Conservation (phyloP, 1,140 invertebrate species). For the Berghia stephanieae region DNA sequence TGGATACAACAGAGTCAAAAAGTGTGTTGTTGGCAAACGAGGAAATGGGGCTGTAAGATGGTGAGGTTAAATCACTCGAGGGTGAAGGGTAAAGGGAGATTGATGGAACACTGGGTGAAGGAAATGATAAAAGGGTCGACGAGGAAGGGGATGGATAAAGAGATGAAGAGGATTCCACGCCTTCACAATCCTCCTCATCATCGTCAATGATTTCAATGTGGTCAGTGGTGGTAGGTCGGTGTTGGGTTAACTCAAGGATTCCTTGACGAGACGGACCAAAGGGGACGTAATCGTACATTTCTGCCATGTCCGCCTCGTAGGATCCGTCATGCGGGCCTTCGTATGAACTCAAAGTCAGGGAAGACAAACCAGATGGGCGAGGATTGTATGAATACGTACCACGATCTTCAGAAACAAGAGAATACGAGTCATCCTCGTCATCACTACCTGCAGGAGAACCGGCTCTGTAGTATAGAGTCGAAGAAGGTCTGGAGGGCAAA, state of each 20-base stretch:
- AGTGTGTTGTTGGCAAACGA: too few species aligned
- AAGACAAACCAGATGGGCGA: not conserved
- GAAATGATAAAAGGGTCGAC: not conserved
- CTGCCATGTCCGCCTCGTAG: constrained; percentile 31
- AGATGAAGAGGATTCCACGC: too few species aligned
- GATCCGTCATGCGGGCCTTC: constrained; percentile 27
- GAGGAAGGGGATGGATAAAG: not conserved
- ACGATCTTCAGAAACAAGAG: not conserved
- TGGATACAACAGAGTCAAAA: constrained; percentile 14
- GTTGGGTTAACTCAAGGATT: constrained; percentile 26
- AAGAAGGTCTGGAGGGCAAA: not conserved
- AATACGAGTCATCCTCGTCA: constrained; percentile 13
- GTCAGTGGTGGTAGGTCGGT: not conserved
- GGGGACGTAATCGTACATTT: constrained; percentile 32
- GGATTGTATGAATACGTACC: constrained; percentile 23
- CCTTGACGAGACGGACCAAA: constrained; percentile 25
- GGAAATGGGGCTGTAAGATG: too few species aligned
- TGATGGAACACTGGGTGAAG: not conserved
- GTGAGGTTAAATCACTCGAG: not conserved
- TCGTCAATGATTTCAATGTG: too few species aligned
- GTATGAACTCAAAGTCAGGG: constrained; percentile 23
- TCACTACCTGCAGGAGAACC: not conserved
- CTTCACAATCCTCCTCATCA: too few species aligned
- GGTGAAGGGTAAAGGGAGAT: not conserved
- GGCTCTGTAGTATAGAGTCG: not conserved